phyloP scores from a whole-genome alignment of 2,797 vertebrate species.

The Pempheris klunzingeri region DNA sequence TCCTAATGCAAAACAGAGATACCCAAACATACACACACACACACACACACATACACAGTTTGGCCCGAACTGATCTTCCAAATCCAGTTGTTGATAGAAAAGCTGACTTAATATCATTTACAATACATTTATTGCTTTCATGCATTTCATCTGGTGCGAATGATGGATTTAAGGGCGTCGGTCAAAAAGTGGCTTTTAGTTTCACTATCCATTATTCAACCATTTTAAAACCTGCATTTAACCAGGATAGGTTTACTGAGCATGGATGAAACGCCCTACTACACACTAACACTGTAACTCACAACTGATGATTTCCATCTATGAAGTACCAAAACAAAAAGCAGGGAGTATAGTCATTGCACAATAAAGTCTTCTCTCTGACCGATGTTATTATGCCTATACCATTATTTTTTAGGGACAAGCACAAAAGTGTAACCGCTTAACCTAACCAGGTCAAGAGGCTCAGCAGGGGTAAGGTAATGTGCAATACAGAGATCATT shows the following conservation, averaged over 20 bases:
- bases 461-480: background rate
- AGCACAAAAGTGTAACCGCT: background rate
- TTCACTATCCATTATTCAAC: conserved; percentile 22
- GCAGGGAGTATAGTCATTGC: background rate
- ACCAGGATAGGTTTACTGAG: conserved; percentile 10
- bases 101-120: conserved; percentile 28
- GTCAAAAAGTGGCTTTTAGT: conserved; percentile 25
- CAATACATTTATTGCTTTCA: conserved; percentile 29
- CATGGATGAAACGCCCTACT: background rate
- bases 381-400: background rate
- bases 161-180: conserved; percentile 25
- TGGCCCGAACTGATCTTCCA: conserved; percentile 58
- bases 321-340: conserved; percentile 3
- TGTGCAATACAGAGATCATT: background rate
- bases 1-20: conserved; percentile 82
- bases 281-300: background rate
- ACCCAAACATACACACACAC: conserved; percentile 54
- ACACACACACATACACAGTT: conserved; percentile 30
- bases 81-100: conserved; percentile 50
- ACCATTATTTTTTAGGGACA: background rate
- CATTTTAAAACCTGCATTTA: conserved; percentile 27
- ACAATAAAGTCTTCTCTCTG: background rate
- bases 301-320: conserved; percentile 6
- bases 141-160: conserved; percentile 35
- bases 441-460: background rate